These are phyloP conservation scores for Anolis sagrei DNA, from an alignment of 2,113 vertebrate species.

Conservation along the genomic window DNA sequence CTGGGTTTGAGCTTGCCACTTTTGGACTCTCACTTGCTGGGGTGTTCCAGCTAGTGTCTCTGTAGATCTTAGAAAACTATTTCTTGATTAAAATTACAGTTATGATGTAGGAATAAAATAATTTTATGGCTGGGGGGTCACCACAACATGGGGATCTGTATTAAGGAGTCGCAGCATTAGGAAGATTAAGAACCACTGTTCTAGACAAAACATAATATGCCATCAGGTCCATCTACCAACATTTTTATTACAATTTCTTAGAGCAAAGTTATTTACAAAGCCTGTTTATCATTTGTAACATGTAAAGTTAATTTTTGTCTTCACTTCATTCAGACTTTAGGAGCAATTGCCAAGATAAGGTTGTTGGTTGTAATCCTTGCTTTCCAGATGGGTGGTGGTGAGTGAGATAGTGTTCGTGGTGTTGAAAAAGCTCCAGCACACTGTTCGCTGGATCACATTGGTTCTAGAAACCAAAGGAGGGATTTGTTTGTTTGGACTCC, in stretches of 20 bases:
- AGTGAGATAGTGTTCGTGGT: background rate
- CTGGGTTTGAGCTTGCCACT: no score
- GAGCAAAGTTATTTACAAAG: background rate
- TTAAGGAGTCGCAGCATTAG: no score
- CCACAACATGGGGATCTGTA: no score
- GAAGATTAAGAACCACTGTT: no score
- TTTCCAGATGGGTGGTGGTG: background rate
- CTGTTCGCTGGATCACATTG: background rate
- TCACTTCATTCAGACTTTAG: background rate
- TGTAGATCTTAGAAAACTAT: no score
- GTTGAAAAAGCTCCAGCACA: no score
- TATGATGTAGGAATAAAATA: no score
- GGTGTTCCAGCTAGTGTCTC: no score
- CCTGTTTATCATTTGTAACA: background rate
- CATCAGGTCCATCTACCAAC: background rate
- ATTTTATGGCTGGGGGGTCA: no score
- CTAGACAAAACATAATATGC: background rate
- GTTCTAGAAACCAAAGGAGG: background rate
- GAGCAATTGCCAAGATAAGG: background rate
- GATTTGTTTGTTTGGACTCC: background rate
- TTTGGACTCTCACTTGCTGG: no score
- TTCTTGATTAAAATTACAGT: no score
- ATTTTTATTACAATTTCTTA: background rate
- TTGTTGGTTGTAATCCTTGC: background rate
- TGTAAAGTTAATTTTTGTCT: background rate